These are phyloP conservation scores for Epinotia brunnichana DNA, from an alignment of 2,888 invertebrate species.

Conservation along the genomic window DNA sequence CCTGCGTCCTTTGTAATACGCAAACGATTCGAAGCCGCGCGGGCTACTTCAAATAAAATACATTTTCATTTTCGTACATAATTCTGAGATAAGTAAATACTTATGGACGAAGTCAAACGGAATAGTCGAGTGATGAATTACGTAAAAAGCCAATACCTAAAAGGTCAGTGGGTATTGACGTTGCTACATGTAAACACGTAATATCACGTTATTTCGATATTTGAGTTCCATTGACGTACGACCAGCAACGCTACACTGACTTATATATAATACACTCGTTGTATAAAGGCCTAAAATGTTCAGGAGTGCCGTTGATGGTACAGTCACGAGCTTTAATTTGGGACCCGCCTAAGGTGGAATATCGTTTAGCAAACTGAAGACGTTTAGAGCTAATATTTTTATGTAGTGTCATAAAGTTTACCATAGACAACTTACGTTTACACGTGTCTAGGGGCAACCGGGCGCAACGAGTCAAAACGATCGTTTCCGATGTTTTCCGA, in stretches of 20 bases:
- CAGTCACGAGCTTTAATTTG: too few relatives aligned
- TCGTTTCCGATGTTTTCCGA: too few relatives aligned
- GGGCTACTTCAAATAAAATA: too few relatives aligned
- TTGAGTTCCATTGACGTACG: slow-evolving; percentile 1
- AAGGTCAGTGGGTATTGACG: slow-evolving; percentile 12
- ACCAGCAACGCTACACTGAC: neutral
- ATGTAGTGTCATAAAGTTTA: too few relatives aligned
- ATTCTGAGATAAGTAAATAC: neutral
- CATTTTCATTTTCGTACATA: neutral
- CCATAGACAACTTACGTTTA: too few relatives aligned
- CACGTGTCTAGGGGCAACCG: too few relatives aligned
- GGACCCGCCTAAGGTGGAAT: too few relatives aligned
- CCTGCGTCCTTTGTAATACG: too few relatives aligned
- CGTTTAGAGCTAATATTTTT: too few relatives aligned
- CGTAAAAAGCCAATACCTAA: slow-evolving; percentile 10
- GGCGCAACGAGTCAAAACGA: too few relatives aligned
- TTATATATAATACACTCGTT: neutral
- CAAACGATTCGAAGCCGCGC: too few relatives aligned
- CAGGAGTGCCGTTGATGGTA: neutral
- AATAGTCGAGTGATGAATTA: slow-evolving; percentile 1
- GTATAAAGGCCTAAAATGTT: neutral
- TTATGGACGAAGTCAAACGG: neutral
- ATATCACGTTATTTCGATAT: slow-evolving; percentile 18
- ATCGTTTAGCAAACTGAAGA: too few relatives aligned
- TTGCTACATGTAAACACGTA: slow-evolving; percentile 12